phyloP scores from a whole-genome alignment of 1,140 invertebrate species.

The Tetramorium parvispinum region DNA sequence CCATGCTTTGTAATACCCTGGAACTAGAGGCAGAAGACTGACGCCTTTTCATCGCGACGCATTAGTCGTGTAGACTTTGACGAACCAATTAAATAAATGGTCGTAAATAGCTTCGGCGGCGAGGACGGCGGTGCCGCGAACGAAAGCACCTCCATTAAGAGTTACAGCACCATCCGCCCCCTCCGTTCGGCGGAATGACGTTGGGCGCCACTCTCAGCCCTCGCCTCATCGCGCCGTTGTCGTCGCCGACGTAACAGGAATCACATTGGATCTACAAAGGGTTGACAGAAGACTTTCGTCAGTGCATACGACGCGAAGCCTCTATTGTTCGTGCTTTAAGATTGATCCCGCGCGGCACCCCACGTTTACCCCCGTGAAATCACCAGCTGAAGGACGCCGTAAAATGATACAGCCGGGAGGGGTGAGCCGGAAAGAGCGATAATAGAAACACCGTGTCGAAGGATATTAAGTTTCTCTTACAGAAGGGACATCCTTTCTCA shows the following conservation, averaged over 20 bases:
- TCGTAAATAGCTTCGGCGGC: conserved; percentile 62
- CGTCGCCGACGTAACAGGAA: conserved; percentile 69
- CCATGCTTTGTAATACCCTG: neutral
- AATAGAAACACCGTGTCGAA: conserved; percentile 57
- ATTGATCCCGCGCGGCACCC: conserved; percentile 65
- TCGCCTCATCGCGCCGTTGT: conserved; percentile 61
- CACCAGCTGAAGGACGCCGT: conserved; percentile 35
- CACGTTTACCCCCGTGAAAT: conserved; percentile 23
- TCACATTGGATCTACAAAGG: conserved; percentile 78
- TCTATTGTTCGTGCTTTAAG: conserved; percentile 69
- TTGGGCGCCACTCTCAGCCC: conserved; percentile 70
- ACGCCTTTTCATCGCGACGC: conserved; percentile 68
- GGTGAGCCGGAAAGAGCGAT: conserved; percentile 22
- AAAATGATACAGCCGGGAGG: conserved; percentile 38
- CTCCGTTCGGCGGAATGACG: conserved; percentile 41
- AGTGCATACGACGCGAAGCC: conserved; percentile 66
- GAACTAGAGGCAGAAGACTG: too few relatives aligned
- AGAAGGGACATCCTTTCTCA: neutral
- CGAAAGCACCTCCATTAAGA: conserved; percentile 73
- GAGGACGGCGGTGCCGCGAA: conserved; percentile 47
- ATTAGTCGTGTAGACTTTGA: conserved; percentile 68
- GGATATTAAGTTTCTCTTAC: conserved; percentile 48
- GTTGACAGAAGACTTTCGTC: conserved; percentile 78
- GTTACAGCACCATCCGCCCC: conserved; percentile 12
- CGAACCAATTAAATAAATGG: conserved; percentile 79